Conservation (phyloP, 64 coral and sea anemone genomes). For the Exaiptasia diaphana region DNA sequence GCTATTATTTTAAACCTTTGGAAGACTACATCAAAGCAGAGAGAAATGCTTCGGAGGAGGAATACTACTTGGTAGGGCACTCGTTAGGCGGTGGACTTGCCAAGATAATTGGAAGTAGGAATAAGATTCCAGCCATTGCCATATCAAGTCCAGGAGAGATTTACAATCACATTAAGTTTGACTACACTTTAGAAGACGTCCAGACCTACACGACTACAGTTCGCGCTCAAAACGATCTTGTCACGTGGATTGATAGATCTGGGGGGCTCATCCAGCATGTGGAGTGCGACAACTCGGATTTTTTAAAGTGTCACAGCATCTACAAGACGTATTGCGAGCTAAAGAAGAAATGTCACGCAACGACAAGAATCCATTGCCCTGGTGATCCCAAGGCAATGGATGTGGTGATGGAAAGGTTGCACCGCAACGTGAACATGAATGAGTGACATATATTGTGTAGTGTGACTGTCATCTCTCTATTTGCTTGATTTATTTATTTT, state of each 20-base stretch:
- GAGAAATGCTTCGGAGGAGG: neutral
- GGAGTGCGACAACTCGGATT: conserved; percentile 6
- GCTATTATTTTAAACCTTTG: neutral
- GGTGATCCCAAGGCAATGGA: no score
- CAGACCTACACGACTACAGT: conserved; percentile 48
- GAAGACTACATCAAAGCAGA: neutral
- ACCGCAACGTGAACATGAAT: no score
- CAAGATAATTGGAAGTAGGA: conserved; percentile 54
- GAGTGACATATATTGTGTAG: no score
- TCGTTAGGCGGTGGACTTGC: conserved; percentile 58
- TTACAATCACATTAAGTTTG: conserved; percentile 38
- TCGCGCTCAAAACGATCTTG: conserved; percentile 25
- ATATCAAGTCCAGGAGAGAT: conserved; percentile 60
- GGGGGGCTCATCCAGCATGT: conserved; percentile 57
- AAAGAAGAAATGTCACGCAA: conserved; percentile 32
- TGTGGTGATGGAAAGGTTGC: no score
- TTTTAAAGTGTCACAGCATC: conserved; percentile 44
- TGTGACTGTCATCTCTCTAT: no score
- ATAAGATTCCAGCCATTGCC: conserved; percentile 12
- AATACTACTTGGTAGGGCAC: conserved; percentile 24
- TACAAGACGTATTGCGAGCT: conserved; percentile 49
- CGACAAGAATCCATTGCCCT: neutral
- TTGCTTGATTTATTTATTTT: no score
- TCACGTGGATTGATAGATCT: conserved; percentile 57
- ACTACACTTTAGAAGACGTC: conserved; percentile 35